Evolutionary conservation across 2,797 vertebrate genomes (phyloP), one percentile per base, ranked within the genome.

Genomic region (Sylvilagus floridanus): DNA sequence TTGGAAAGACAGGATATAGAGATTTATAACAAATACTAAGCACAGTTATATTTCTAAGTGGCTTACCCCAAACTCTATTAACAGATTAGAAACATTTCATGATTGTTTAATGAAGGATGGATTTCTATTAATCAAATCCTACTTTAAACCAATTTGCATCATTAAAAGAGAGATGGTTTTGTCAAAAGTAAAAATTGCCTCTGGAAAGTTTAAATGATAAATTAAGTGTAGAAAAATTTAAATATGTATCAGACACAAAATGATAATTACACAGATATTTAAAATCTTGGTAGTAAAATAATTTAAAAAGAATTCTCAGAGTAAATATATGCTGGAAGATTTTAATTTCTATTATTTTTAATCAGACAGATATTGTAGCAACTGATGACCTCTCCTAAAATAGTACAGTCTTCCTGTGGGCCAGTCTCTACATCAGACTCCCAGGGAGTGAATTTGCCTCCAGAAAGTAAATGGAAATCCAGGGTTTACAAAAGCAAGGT

Each of bases 81-180:
- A 77, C 82, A 95, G 96, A 97, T 95, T 96, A 97, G 95, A 93
- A 97, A 95, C 78, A 97, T 96, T 97, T 96, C 82, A 96, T 88
- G 90, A 97, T 96, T 95, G 83, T 96, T 96, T 96, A 97, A 94
- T 87, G 88, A 83, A 96, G 90, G 77, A 47, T 94, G 26, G 57
- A 87, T 94, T 96, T 96, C 96, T 97, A 95, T 96, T 96, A 95
- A 97, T 97, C 94, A 96, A 95, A 95, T 94, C 66, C 71, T 96
- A 42, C 68, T 94, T 97, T 93, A 90, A 72, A 91, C 71, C 75
- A 96, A 81, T 95, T 93, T 71, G n/a, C 76, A 79, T 88, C 93
- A 94, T 94, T 96, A 93, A 95, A 96, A 95, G 1, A 84, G n/a
- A 94, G 35, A 88, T 26, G 32, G 79, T 95, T 96, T 94, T 96